These are phyloP conservation scores for Ophion ellenae DNA, from an alignment of 2,888 invertebrate species.

Conservation along the genomic window DNA sequence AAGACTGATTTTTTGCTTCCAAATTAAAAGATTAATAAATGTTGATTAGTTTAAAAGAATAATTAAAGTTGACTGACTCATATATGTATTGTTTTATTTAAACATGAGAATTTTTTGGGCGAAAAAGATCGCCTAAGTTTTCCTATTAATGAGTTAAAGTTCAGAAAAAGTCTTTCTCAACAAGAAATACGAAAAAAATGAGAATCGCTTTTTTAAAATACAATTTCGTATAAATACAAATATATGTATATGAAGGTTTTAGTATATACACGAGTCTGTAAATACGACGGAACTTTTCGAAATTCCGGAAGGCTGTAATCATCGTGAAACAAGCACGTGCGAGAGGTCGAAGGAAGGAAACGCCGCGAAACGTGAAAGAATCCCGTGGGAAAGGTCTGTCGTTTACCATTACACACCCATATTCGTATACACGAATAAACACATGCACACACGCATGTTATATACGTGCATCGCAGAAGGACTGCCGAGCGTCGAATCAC, in stretches of 20 bases:
- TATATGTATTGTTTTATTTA: too few species aligned
- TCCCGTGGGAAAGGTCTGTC: conserved; percentile 64
- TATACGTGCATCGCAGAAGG: conserved; percentile 24
- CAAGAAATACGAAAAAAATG: background rate
- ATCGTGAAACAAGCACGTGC: conserved; percentile 59
- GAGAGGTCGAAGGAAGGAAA: conserved; percentile 62
- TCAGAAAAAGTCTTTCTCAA: too few species aligned
- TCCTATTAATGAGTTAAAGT: too few species aligned
- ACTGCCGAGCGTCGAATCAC: conserved; percentile 35
- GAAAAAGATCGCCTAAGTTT: too few species aligned
- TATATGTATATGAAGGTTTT: background rate
- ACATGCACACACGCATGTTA: background rate
- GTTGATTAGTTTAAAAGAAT: too few species aligned
- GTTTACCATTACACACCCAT: conserved; percentile 9
- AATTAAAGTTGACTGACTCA: too few species aligned
- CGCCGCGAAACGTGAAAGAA: conserved; percentile 64
- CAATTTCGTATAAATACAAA: background rate
- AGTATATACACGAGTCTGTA: background rate
- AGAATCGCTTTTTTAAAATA: conserved; percentile 21
- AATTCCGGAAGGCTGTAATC: conserved; percentile 60
- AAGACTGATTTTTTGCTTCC: too few species aligned
- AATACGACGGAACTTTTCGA: conserved; percentile 22
- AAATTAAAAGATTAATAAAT: too few species aligned
- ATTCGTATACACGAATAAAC: background rate
- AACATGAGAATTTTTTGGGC: too few species aligned